These are phyloP conservation scores for Psittacus erithacus DNA, from an alignment of 2,113 vertebrate genomes.

Conservation along the genomic window DNA sequence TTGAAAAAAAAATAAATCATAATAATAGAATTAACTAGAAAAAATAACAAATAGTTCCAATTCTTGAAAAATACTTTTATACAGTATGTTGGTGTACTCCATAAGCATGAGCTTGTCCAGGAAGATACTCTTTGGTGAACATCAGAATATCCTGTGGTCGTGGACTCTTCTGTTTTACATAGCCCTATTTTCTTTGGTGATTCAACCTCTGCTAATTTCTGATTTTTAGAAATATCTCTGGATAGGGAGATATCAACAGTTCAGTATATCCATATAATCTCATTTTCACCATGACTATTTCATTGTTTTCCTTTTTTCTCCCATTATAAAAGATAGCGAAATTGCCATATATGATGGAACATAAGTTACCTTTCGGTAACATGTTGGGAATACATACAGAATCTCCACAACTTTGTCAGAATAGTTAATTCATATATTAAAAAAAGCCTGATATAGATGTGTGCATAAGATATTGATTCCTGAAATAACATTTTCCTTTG, in stretches of 20 bases:
- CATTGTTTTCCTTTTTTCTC: not conserved
- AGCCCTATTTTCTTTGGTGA: not conserved
- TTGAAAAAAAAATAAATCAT: rapidly evolving
- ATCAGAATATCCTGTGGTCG: not conserved
- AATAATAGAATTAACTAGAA: not conserved
- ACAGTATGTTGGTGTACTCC: not conserved
- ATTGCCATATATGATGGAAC: not conserved
- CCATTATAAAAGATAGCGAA: not conserved
- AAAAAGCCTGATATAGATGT: not conserved
- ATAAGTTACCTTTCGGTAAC: not conserved
- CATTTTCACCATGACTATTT: not conserved
- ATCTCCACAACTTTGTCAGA: not conserved
- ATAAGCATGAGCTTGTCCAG: not conserved
- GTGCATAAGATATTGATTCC: not conserved
- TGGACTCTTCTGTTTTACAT: not conserved
- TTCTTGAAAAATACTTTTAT: not conserved
- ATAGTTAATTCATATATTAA: not conserved
- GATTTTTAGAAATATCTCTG: not conserved
- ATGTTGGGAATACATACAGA: not conserved
- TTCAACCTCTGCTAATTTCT: not conserved
- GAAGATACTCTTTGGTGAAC: not conserved
- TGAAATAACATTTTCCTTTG: not conserved
- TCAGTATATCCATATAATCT: not conserved
- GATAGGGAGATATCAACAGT: not conserved
- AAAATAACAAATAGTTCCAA: not conserved